Conservation (phyloP, 2,113 vertebrate genomes). For the Rhea americana region DNA sequence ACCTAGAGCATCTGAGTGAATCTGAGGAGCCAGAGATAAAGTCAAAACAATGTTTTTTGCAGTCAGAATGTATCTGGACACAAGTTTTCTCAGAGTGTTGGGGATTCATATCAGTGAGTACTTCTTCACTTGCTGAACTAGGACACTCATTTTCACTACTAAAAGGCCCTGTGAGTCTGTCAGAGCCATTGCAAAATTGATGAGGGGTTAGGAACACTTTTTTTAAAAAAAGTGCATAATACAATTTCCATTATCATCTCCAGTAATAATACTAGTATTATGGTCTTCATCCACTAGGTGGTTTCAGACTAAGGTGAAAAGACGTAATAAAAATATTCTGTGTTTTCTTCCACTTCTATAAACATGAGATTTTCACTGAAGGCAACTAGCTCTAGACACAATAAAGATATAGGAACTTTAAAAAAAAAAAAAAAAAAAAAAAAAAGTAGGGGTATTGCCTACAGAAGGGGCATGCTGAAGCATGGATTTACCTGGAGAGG, state of each 20-base stretch:
- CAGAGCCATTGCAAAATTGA: constrained; percentile 34
- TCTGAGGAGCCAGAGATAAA: background rate
- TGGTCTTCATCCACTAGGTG: background rate
- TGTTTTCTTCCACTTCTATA: background rate
- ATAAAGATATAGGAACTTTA: background rate
- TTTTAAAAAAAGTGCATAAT: background rate
- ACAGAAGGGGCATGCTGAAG: background rate
- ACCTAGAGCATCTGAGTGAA: constrained; percentile 40
- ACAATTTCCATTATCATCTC: background rate
- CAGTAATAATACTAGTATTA: background rate
- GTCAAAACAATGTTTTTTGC: background rate
- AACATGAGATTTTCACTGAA: constrained; percentile 3
- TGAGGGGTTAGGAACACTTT: background rate
- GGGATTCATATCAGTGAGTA: background rate
- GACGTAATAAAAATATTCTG: background rate
- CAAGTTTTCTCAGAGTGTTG: constrained; percentile 16
- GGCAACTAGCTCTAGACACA: background rate
- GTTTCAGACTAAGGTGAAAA: background rate
- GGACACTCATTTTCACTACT: constrained; percentile 31
- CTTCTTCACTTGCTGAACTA: constrained; percentile 27
- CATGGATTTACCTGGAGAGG: accelerated
- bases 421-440: no score
- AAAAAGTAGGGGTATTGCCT: no score
- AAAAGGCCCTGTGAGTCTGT: constrained; percentile 11
- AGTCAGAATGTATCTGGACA: background rate